Conservation (phyloP, 2,113 vertebrate species). For the Hypocryptadius cinnamomeus region DNA sequence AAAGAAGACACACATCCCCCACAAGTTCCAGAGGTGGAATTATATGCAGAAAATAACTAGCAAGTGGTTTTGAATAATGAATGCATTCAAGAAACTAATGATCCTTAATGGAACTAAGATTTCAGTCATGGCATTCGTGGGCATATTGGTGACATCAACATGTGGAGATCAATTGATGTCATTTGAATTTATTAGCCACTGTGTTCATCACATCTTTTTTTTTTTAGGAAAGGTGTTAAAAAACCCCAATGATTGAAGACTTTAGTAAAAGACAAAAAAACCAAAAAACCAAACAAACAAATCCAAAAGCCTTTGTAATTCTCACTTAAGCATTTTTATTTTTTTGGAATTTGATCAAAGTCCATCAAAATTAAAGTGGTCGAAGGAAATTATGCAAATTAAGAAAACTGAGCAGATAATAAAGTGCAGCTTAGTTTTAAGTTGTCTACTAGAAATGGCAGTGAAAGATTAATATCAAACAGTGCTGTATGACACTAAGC, state of each 20-base stretch:
- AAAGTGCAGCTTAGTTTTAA: background rate
- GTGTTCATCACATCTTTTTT: background rate
- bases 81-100: background rate
- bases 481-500: background rate
- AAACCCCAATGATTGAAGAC: background rate
- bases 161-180: background rate
- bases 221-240: background rate
- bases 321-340: background rate
- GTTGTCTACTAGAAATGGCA: background rate
- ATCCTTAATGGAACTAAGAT: background rate
- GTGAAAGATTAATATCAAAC: background rate
- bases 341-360: background rate
- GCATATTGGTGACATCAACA: background rate
- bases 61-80: slow-evolving; percentile 12
- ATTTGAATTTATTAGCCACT: background rate
- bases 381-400: background rate
- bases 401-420: background rate
- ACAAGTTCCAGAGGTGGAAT: background rate
- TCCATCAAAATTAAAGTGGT: background rate
- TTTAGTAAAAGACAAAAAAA: background rate
- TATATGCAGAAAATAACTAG: background rate
- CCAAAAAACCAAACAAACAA: background rate
- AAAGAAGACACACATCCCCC: background rate
- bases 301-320: background rate
- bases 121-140: background rate